Percentiles rank a stretch among this genome's conserved stretches.
Evolutionary conservation across 2,797 vertebrate species (phyloP).

Genomic region (Phoebastria nigripes): DNA sequence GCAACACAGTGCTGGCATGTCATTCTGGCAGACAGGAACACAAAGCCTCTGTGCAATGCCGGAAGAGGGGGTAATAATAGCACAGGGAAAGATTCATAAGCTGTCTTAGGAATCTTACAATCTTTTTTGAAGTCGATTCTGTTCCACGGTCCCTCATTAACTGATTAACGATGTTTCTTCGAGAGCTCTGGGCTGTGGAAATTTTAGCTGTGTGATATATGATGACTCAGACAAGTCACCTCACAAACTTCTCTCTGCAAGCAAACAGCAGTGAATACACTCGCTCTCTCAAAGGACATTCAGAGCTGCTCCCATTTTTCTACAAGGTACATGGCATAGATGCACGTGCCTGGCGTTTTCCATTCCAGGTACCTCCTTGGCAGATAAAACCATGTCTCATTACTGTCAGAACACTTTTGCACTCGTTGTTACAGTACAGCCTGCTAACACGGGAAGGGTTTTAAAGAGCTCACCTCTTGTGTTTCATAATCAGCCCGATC

Average conservation of each 20-base stretch:
- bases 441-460: background rate
- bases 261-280: background rate
- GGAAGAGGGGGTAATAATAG: background rate
- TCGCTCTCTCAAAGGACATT: background rate
- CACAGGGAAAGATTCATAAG: background rate
- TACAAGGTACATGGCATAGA: background rate
- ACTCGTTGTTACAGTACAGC: background rate
- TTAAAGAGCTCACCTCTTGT: slow-evolving; percentile 84
- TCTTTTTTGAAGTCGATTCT: background rate
- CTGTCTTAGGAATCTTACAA: background rate
- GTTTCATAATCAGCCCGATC: slow-evolving; percentile 93
- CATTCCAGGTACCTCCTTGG: background rate
- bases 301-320: background rate
- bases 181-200: background rate
- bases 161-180: background rate
- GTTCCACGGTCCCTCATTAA: background rate
- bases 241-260: background rate
- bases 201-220: background rate
- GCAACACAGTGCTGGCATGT: background rate
- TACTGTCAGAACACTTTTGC: background rate
- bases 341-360: background rate
- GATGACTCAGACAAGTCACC: background rate
- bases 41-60: background rate
- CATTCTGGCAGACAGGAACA: background rate
- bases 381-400: background rate